Percentiles rank a stretch among this genome's conserved stretches.
Conservation (phyloP, 35 echinoderm and acorn worm genomes). For the Lytechinus variegatus region DNA sequence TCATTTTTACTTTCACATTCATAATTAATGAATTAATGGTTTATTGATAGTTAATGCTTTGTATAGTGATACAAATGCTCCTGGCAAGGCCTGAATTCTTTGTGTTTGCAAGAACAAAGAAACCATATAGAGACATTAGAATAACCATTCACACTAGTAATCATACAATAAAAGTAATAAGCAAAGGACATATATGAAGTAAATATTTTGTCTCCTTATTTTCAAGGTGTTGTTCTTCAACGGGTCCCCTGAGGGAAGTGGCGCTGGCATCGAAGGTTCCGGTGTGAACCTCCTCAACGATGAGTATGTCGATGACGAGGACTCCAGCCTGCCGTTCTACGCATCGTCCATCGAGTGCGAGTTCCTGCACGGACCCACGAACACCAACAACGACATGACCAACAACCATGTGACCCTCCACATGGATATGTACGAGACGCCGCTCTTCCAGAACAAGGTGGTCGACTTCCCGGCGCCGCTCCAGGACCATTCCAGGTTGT, state of each 20-base stretch:
- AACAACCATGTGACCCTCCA: conserved; percentile 31
- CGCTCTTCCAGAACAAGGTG: conserved; percentile 1
- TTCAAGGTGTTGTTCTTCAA: conserved; percentile 43
- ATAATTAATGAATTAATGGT: no score
- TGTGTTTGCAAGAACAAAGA: no score
- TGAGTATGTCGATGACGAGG: not conserved
- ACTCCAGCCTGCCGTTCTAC: not conserved
- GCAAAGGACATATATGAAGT: no score
- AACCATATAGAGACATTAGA: no score
- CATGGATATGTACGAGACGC: conserved; percentile 40
- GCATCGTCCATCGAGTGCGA: conserved; percentile 24
- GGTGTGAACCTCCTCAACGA: not conserved
- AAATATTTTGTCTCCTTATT: not conserved
- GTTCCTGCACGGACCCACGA: not conserved
- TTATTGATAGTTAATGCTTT: no score
- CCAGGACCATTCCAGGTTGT: conserved; percentile 27
- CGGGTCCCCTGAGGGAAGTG: conserved; percentile 26
- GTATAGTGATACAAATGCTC: no score
- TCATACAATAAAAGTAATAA: no score
- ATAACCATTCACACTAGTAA: no score
- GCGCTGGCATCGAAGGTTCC: not conserved
- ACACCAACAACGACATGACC: not conserved
- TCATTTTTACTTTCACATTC: no score
- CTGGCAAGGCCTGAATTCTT: no score
- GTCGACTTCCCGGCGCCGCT: conserved; percentile 15